phyloP scores from a whole-genome alignment of 1,140 invertebrate genomes.

The Ceratina australensis region DNA sequence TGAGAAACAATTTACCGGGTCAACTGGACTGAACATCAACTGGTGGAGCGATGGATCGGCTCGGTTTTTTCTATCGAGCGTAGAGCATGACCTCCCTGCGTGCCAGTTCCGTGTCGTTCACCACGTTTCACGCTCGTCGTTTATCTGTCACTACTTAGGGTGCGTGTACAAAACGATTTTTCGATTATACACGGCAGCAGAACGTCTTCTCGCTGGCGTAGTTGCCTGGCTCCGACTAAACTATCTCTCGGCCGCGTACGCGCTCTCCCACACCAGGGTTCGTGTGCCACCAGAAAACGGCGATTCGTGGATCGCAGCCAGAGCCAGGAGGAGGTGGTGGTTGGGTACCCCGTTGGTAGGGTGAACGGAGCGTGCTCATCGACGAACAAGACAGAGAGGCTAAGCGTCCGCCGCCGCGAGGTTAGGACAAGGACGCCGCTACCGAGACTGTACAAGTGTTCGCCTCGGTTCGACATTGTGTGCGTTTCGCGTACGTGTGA shows the following conservation, averaged over 20 bases:
- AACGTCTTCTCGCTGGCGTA: background rate
- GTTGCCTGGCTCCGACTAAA: conserved; percentile 29
- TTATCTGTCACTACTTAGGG: background rate
- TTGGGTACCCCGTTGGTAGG: conserved; percentile 33
- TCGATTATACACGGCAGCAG: background rate
- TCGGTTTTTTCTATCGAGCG: background rate
- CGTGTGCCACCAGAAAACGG: conserved; percentile 64
- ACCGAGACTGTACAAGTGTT: conserved; percentile 10
- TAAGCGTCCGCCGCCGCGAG: too few relatives aligned
- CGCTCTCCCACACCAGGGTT: conserved; percentile 49
- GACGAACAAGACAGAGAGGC: conserved; percentile 16
- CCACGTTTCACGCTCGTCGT: background rate
- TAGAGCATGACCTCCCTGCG: background rate
- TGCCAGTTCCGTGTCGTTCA: background rate
- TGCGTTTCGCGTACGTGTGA: conserved; percentile 14
- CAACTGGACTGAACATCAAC: conserved; percentile 9
- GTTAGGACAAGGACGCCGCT: background rate
- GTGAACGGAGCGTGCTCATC: conserved; percentile 2
- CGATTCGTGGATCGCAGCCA: conserved; percentile 56
- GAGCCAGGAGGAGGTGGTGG: conserved; percentile 39
- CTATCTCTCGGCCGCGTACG: conserved; percentile 38
- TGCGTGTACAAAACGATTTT: background rate
- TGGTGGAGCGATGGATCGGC: background rate
- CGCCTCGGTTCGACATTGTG: background rate
- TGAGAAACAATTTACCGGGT: conserved; percentile 27